Evolutionary conservation across 1,140 invertebrate genomes (phyloP).

Genomic region (Diplogasteroides magnus): DNA sequence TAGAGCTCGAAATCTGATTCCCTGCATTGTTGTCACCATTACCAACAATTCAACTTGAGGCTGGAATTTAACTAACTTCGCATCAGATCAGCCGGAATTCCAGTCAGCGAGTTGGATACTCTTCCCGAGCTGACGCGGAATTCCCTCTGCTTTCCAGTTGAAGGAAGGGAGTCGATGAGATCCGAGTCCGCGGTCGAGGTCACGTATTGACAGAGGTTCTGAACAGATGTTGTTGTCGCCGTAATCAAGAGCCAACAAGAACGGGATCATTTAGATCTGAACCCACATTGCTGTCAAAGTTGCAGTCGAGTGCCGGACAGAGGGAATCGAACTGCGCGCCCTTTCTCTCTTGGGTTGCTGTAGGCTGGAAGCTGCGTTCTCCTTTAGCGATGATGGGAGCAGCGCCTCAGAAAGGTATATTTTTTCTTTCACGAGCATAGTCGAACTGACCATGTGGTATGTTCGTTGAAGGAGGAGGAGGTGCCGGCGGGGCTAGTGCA

Average conservation of each 20-base stretch:
- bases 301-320: slow-evolving; percentile 31
- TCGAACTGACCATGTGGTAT: not conserved
- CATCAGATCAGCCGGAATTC: slow-evolving; percentile 28
- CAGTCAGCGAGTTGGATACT: slow-evolving; percentile 32
- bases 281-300: slow-evolving; percentile 28
- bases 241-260: too few species aligned
- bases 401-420: not conserved
- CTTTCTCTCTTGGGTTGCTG: not conserved
- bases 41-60: not conserved
- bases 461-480: not conserved
- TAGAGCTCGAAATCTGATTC: too few species aligned
- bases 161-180: slow-evolving; percentile 2
- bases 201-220: slow-evolving; percentile 31
- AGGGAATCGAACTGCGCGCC: slow-evolving; percentile 8
- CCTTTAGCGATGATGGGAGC: not conserved
- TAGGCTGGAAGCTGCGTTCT: slow-evolving; percentile 2
- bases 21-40: too few species aligned
- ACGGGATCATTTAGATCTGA: not conserved
- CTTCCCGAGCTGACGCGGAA: slow-evolving; percentile 16
- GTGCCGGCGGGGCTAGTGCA: not conserved
- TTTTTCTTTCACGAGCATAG: not conserved
- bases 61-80: slow-evolving; percentile 4
- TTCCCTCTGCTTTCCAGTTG: slow-evolving; percentile 5
- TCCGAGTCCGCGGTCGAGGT: slow-evolving; percentile 16
- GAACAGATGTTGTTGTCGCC: too few species aligned